phyloP scores from a whole-genome alignment of 30 jellyfish, hydroid and myxozoan species.

The Phacellophora camtschatica region DNA sequence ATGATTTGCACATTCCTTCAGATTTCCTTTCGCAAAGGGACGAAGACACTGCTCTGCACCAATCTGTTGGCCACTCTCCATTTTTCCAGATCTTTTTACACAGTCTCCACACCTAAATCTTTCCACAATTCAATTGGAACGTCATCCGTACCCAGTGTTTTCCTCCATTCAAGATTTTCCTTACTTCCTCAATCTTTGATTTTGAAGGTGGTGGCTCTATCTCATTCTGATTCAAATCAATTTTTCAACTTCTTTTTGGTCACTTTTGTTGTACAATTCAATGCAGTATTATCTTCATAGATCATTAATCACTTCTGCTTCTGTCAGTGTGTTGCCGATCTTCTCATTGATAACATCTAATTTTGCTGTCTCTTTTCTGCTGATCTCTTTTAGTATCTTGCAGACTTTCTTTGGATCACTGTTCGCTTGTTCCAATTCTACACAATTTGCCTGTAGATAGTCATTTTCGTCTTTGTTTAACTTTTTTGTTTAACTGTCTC shows the following conservation, averaged over 20 bases:
- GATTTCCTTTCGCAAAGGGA: background rate
- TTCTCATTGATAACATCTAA: conserved; percentile 6
- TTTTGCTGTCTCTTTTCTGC: background rate
- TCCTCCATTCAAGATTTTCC: background rate
- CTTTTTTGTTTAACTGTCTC: background rate
- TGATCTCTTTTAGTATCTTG: conserved; percentile 2
- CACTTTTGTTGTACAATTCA: background rate
- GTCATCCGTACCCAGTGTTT: background rate
- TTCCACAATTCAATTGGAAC: background rate
- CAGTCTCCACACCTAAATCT: background rate
- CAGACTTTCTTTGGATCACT: background rate
- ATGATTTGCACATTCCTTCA: conserved; percentile 20
- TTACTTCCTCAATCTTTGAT: background rate
- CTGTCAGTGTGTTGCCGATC: conserved; percentile 3
- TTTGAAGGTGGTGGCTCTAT: background rate
- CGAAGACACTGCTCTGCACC: background rate
- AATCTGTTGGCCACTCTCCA: background rate
- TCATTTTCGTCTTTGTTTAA: background rate
- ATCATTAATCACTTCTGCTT: background rate
- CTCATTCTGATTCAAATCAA: background rate
- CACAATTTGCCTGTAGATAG: background rate
- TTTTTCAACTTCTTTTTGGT: background rate
- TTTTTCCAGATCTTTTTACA: conserved; percentile 5
- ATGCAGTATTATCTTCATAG: background rate
- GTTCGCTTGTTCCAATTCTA: background rate